These are phyloP conservation scores for Microcebus tavaratra DNA, from an alignment of 2,113 vertebrate genomes.

Conservation along the genomic window DNA sequence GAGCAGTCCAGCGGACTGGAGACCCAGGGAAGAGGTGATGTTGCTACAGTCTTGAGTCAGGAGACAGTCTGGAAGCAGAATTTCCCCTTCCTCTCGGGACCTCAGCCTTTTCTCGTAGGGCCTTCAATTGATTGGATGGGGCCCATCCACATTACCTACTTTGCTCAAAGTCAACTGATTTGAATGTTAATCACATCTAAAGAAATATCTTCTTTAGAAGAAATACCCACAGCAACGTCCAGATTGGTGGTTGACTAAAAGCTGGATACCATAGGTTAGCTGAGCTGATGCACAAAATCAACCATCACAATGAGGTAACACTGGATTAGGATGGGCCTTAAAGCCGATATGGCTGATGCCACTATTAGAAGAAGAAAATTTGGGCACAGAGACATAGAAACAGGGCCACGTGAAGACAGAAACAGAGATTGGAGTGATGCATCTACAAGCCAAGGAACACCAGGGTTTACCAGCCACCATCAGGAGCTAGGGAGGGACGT, in stretches of 20 bases:
- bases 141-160: neutral
- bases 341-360: neutral
- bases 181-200: neutral
- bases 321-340: neutral
- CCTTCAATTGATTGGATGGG: neutral
- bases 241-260: neutral
- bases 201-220: neutral
- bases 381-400: neutral
- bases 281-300: neutral
- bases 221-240: neutral
- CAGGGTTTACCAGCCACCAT: neutral
- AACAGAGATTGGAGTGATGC: neutral
- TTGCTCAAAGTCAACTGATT: neutral
- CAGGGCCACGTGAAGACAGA: neutral
- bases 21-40: neutral
- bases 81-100: neutral
- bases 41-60: neutral
- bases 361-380: neutral
- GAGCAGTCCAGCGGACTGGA: neutral
- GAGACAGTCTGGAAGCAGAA: neutral
- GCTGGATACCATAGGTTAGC: neutral
- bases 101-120: neutral
- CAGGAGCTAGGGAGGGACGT: neutral
- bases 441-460: neutral
- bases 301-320: neutral